Conservation (phyloP, 2,113 vertebrate genomes). For the Corythaeola cristata region DNA sequence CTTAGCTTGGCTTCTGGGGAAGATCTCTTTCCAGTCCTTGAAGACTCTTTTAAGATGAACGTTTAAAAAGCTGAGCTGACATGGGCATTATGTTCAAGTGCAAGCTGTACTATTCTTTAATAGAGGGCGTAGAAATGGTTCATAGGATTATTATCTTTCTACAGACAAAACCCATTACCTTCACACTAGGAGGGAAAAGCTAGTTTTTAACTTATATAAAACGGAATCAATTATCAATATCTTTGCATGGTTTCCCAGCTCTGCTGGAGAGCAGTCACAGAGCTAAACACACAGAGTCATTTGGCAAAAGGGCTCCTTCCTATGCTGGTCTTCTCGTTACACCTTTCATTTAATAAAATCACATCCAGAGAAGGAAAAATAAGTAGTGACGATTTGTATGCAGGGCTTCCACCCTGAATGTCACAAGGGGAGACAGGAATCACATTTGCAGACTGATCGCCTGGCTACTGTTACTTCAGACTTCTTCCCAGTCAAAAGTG, state of each 20-base stretch:
- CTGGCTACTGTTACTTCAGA: not conserved
- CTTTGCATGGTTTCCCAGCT: slow-evolving; percentile 63
- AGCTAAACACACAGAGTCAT: slow-evolving; percentile 15
- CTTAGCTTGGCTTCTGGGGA: slow-evolving; percentile 64
- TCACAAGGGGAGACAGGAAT: slow-evolving; percentile 26
- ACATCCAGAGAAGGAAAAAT: slow-evolving; percentile 36
- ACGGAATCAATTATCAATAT: slow-evolving; percentile 53
- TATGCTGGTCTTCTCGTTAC: not conserved
- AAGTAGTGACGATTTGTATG: slow-evolving; percentile 6
- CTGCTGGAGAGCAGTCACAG: slow-evolving; percentile 34
- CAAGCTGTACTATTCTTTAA: slow-evolving; percentile 56
- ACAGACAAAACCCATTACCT: slow-evolving; percentile 65
- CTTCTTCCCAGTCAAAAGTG: slow-evolving; percentile 19
- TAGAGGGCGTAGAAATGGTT: slow-evolving; percentile 49
- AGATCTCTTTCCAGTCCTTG: slow-evolving; percentile 70
- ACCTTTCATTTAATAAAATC: slow-evolving; percentile 52
- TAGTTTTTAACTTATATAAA: slow-evolving; percentile 60
- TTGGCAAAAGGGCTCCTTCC: slow-evolving; percentile 38
- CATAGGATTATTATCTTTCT: slow-evolving; percentile 63
- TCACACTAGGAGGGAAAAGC: slow-evolving; percentile 68
- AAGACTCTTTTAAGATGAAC: slow-evolving; percentile 69
- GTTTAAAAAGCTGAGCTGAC: slow-evolving; percentile 67
- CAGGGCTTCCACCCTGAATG: slow-evolving; percentile 18
- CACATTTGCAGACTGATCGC: not conserved
- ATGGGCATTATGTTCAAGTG: slow-evolving; percentile 43